A percentile compares a stretch with the other conserved stretches of the same genome.
These are phyloP conservation scores for Drosophila cognata DNA, from an alignment of 2,888 invertebrate genomes.

Conservation along the genomic window DNA sequence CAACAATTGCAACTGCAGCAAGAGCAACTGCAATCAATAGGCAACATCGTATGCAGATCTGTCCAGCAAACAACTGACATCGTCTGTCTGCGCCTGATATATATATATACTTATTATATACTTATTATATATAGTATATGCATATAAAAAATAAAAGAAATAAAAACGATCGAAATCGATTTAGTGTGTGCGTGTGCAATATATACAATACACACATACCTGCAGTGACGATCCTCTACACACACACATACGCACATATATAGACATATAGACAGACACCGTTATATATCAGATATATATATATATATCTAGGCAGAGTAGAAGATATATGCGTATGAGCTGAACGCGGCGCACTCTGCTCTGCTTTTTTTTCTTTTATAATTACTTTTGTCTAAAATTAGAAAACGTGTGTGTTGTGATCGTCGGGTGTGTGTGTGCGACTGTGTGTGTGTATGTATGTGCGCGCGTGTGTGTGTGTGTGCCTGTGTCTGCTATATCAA, in stretches of 20 bases:
- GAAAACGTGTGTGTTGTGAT: conserved; percentile 84
- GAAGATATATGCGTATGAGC: conserved; percentile 77
- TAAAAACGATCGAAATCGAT: conserved; percentile 51
- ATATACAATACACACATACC: conserved; percentile 31
- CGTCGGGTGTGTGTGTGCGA: conserved; percentile 76
- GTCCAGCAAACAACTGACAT: conserved; percentile 72
- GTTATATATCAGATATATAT: conserved; percentile 31
- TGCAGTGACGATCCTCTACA: conserved; percentile 73
- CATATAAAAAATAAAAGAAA: conserved; percentile 1
- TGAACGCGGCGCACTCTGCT: conserved; percentile 81
- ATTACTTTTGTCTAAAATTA: conserved; percentile 85
- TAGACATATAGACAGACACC: conserved; percentile 25
- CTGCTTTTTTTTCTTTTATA: conserved; percentile 83
- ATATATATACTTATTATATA: conserved; percentile 41
- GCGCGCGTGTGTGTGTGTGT: conserved; percentile 67
- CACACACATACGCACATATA: conserved; percentile 47
- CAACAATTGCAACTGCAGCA: conserved; percentile 40
- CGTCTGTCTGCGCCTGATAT: conserved; percentile 65
- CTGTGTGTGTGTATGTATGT: conserved; percentile 17
- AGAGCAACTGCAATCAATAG: conserved; percentile 37
- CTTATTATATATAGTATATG: conserved; percentile 28
- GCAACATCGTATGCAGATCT: conserved; percentile 36
- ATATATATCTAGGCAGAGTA: conserved; percentile 77
- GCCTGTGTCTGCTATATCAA: conserved; percentile 82
- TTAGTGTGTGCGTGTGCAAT: conserved; percentile 59